Conservation (phyloP, 2,888 invertebrate species). For the Microchrysa polita region DNA sequence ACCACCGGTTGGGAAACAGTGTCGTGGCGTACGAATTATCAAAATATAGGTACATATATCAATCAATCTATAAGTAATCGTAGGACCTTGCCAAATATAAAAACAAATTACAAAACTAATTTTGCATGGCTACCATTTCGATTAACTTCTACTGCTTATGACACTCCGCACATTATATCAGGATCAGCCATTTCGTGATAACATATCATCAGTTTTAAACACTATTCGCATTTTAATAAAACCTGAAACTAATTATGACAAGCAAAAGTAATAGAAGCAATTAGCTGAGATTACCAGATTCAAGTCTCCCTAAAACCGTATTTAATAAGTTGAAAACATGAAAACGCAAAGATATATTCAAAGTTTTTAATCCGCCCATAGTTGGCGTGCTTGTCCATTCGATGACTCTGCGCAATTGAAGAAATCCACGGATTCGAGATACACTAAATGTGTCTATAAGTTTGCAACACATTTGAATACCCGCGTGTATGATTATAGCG, state of each 20-base stretch:
- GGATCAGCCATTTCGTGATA: background rate
- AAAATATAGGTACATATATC: too few relatives aligned
- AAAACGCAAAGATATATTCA: background rate
- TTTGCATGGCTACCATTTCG: too few relatives aligned
- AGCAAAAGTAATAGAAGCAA: conserved; percentile 1
- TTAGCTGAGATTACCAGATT: background rate
- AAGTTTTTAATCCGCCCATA: background rate
- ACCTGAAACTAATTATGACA: conserved; percentile 16
- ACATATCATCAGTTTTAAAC: conserved; percentile 3
- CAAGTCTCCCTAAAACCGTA: background rate
- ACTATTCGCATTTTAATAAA: conserved; percentile 15
- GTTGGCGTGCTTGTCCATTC: background rate
- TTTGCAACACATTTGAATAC: too few relatives aligned
- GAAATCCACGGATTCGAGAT: background rate
- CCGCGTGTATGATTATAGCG: too few relatives aligned
- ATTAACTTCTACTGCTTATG: too few relatives aligned
- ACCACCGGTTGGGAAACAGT: too few relatives aligned
- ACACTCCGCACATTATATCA: too few relatives aligned
- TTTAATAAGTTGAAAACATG: background rate
- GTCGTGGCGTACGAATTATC: too few relatives aligned
- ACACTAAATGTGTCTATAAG: background rate
- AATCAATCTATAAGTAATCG: too few relatives aligned
- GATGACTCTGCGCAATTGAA: conserved; percentile 2
- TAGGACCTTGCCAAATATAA: too few relatives aligned
- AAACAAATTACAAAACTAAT: too few relatives aligned